Base-by-base conservation (phyloP, 2,888 invertebrate species). In the Matsumyia berberina region DNA sequence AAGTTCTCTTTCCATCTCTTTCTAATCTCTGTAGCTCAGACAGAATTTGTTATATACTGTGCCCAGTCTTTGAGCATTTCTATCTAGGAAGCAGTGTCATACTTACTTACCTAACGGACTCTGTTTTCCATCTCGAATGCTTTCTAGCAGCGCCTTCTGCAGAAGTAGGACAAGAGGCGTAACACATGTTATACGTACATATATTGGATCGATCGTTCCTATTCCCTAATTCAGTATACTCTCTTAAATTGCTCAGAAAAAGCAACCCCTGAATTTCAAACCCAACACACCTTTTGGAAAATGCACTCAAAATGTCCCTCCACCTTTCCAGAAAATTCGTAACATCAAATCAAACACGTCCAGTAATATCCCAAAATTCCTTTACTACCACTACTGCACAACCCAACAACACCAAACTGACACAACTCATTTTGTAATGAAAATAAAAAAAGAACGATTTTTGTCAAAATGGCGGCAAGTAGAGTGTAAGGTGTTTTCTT, bases 401-500 rank as follows among this genome's bases (percentile, higher is more conserved):
- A 37, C 15, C 55, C 19, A 42, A 62, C 69, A n/a, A 69, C 66
- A 79, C 49, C 46, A 49, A 80, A 58, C 57, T 79, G 83, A 85
- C 85, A 85, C 74, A 70, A 76, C 69, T 46, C 44, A 67, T 55
- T n/a, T 39, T 81, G 76, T 72, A 62, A 81, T 72, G 77, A 86
- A 86, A 86, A 81, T 76, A 79, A 67, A 67, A 82, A 72, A 70
- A 74, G 62, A 74, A 53, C 55, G 51, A 70, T 57, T 73, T 79
- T 85, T 80, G 85, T 80, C 86, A 86, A 86, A 86, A 86, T 86
- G 86, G 86, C 86, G 86, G 81, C 86, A 86, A 81, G 81, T 72
- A 67, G 39, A 72, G 81, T 81, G 86, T 86, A 85, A 80, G 85
- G 85, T 85, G 85, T 85, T 74, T 85, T 85, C 74, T 69, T 85